Conservation (phyloP, 2,113 vertebrate species). For the Noturus placidus region DNA sequence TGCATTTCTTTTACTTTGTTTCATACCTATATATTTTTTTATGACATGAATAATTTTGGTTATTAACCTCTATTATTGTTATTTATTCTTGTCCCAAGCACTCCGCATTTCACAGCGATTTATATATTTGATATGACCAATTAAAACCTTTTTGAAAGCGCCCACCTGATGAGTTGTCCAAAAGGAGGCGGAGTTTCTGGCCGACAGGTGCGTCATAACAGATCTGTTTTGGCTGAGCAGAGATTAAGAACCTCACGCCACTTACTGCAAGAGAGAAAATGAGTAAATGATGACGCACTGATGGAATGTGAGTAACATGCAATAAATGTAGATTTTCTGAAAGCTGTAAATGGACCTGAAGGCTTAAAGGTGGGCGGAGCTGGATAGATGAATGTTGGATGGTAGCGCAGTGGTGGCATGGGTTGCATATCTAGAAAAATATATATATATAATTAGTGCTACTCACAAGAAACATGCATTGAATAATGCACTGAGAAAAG, state of each 20-base stretch:
- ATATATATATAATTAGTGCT: no score
- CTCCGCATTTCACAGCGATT: neutral
- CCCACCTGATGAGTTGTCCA: conserved; percentile 60
- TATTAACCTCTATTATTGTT: neutral
- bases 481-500: no score
- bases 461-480: no score
- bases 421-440: no score
- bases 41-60: neutral
- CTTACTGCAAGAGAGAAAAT: conserved; percentile 11
- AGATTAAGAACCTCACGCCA: conserved; percentile 57
- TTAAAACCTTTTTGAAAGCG: neutral
- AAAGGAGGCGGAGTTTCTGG: conserved; percentile 58
- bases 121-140: neutral
- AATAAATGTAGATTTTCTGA: neutral
- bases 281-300: neutral
- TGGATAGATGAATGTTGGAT: no score
- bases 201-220: conserved; percentile 62
- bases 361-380: no score
- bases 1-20: neutral
- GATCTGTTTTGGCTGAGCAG: conserved; percentile 55
- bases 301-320: no score
- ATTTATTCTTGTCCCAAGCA: neutral
- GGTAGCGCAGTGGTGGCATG: no score
- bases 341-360: neutral
- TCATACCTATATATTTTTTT: neutral